Conservation (phyloP, 2,113 vertebrate genomes). For the Garra rufa region DNA sequence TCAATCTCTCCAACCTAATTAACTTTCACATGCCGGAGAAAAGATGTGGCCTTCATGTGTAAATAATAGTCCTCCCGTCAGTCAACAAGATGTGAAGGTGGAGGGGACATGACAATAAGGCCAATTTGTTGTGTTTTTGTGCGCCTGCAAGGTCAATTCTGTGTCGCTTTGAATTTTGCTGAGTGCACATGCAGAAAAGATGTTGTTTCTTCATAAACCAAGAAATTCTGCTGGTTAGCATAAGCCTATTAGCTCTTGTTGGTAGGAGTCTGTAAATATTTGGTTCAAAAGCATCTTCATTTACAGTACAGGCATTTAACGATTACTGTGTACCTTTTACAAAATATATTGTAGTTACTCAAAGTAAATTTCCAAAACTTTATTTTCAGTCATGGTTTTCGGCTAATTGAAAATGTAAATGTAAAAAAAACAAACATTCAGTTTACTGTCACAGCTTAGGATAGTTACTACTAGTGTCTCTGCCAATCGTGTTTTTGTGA, state of each 20-base stretch:
- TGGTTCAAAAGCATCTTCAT: background rate
- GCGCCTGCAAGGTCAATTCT: background rate
- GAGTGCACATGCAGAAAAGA: background rate
- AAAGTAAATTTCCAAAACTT: background rate
- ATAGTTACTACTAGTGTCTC: background rate
- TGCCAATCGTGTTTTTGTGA: background rate
- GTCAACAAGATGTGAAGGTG: constrained; percentile 54
- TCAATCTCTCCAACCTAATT: constrained; percentile 74
- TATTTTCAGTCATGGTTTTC: background rate
- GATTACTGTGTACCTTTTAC: background rate
- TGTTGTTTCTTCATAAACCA: background rate
- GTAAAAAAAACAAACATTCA: too few relatives aligned
- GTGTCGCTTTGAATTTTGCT: background rate
- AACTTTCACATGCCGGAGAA: constrained; percentile 64
- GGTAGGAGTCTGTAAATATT: background rate
- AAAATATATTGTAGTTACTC: background rate
- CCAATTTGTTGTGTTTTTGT: background rate
- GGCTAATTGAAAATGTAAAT: too few relatives aligned
- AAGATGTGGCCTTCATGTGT: constrained; percentile 76
- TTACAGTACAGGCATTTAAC: background rate
- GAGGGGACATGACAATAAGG: constrained; percentile 9
- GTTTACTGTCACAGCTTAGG: too few relatives aligned
- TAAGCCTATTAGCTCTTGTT: background rate
- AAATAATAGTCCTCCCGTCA: constrained; percentile 66
- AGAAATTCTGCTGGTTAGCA: background rate